A percentile compares a stretch with the other conserved stretches of the same genome.
phyloP scores from a whole-genome alignment of 2,888 invertebrate species.

The Lasioglossum calceatum region DNA sequence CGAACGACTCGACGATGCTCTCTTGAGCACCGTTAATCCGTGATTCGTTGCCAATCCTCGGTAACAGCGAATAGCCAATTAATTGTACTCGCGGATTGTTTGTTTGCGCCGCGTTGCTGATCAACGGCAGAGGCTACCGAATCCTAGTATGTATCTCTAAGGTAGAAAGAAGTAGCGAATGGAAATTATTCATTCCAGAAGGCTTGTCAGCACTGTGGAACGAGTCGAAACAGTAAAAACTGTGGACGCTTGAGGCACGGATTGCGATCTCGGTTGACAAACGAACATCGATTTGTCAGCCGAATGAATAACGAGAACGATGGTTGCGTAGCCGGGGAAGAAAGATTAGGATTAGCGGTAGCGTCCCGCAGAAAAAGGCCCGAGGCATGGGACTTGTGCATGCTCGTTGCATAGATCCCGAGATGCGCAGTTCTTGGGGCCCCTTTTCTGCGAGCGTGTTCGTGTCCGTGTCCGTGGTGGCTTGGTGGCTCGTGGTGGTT shows the following conservation, averaged over 20 bases:
- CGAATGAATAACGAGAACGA: background rate
- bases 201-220: background rate
- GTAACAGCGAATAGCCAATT: background rate
- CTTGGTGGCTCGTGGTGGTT: background rate
- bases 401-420: constrained; percentile 49
- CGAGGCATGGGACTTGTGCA: constrained; percentile 15
- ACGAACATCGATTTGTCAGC: background rate
- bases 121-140: background rate
- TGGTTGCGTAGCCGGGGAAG: background rate
- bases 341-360: background rate
- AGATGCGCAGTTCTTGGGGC: constrained; percentile 19
- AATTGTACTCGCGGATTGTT: background rate
- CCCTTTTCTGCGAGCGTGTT: background rate
- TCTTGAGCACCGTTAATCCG: constrained; percentile 12
- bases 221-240: background rate
- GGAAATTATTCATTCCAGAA: background rate
- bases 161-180: background rate
- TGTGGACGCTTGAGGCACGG: background rate
- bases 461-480: background rate
- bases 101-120: background rate
- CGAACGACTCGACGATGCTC: background rate
- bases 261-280: background rate
- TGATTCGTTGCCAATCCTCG: background rate
- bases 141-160: background rate
- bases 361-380: background rate